Base-by-base conservation (phyloP, 2,888 invertebrate genomes). In the Pammene fasciana region DNA sequence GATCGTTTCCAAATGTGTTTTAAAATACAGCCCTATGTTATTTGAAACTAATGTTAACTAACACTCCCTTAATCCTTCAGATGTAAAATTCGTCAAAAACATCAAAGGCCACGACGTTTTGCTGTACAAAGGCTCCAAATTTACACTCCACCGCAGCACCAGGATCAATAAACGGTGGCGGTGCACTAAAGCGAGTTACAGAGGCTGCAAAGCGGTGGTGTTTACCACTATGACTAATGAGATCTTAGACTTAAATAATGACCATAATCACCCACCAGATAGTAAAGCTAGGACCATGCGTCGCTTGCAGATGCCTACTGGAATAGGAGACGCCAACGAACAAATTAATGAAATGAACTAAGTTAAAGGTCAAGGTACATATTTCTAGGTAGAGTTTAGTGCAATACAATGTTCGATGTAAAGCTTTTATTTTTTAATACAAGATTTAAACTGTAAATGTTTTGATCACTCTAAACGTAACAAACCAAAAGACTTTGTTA, bases 161-260 rank as follows among this genome's bases (percentile, higher is more conserved):
- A 65, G 71, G 3, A n/a, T 50, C 2, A 75, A 68, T 6, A 71
- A 68, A n/a, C 67, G 66, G 16, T 76, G 75, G 75, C 71, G 74
- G 0, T 76, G 76, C 52, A 67, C 72, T 18, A 75, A 70, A 43
- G 72, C 72, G 9, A 68, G 70, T 54, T 70, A 70, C 60, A 52
- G 57, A 13, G 67, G 71, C 2, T 74, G 75, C 26, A 65, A 64
- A 18, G 71, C 71, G 8, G 55, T 16, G n/a, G 50, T 59, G 0
- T 66, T 46, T 16, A 68, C 56, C 5, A 56, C 38, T 6, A 34
- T 41, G 36, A 34, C 52, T n/a, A 43, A 52, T 10, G 57, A 9
- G 0, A 9, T 13, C 43, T 36, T 50, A 34, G 52, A 70, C 18
- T 26, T 71, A 45, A 43, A 54, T 38, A 50, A 67, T 57, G 41